Base-by-base conservation (phyloP, 2,888 invertebrate species). In the Dascillus cervinus region DNA sequence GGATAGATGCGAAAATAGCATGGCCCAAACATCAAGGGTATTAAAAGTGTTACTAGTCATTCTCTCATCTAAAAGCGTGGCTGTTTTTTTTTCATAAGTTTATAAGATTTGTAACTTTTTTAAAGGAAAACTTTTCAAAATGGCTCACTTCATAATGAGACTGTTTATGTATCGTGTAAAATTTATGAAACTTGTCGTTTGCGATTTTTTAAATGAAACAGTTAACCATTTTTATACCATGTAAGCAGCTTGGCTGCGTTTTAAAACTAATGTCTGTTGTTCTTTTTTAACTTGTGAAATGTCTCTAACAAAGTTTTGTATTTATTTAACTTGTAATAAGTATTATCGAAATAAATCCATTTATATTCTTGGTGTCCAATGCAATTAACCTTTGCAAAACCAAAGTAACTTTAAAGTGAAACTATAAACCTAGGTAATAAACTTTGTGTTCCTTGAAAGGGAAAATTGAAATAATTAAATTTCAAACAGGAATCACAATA, bases 1-100 rank as follows among this genome's bases (percentile, higher is more conserved):
- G 95, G 41, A 87, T 88, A 62, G 95, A 94, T 59, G 94, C 94
- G 13, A 95, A 94, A 69, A 95, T 96, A 49, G 94, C 94, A 34
- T 96, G 95, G 95, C 95, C 95, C 32, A 75, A 76, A 44, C 74
- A 75, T 43, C 52, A 54, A 55, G 52, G 47, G 52, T 55, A 46
- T 39, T 43, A 39, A 44, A 49, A 34, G 38, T 41, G 39, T 38
- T 44, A 45, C 52, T 52, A 52, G 52, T 52, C 52, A 52, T 39
- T 43, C 37, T 37, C 41, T 33, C 39, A 43, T 41, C 38, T 39
- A 39, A 44, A 41, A 41, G 45, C 41, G 43, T 48, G 46, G 46
- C 38, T 29, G 31, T 34, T 30, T 25, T 24, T 26, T 29, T 33
- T 34, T 25, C 34, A 32, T 37, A 39, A 42, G 30, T 38, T 26